phyloP scores from a whole-genome alignment of 37 sponge, comb jelly and placozoan species.

The Corticium candelabrum region DNA sequence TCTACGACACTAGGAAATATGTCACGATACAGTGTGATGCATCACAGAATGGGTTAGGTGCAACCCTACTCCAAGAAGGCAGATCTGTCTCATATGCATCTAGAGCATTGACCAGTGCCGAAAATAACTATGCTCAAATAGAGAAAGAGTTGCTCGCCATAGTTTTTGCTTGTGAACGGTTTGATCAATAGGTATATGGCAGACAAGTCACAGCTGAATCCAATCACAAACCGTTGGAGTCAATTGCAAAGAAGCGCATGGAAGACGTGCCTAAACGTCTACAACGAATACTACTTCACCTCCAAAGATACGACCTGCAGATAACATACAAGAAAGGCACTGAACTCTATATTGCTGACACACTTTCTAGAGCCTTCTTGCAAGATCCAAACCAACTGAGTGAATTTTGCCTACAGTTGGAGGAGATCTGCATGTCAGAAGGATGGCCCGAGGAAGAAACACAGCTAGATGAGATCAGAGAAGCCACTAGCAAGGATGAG shows the following conservation, averaged over 20 bases:
- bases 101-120: not conserved
- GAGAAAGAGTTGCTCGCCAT: slow-evolving; percentile 29
- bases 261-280: not conserved
- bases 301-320: not conserved
- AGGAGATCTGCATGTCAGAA: too few species aligned
- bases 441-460: too few species aligned
- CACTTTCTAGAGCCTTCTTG: not conserved
- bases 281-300: not conserved
- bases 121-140: slow-evolving; percentile 28
- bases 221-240: slow-evolving; percentile 36
- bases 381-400: not conserved
- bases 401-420: too few species aligned
- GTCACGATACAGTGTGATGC: slow-evolving; percentile 28
- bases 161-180: slow-evolving; percentile 24
- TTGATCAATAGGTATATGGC: slow-evolving; percentile 7
- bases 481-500: too few species aligned
- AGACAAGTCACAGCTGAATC: slow-evolving; percentile 1
- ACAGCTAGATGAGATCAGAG: too few species aligned
- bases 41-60: slow-evolving; percentile 17
- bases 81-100: slow-evolving; percentile 13
- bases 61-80: slow-evolving; percentile 28
- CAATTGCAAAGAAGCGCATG: not conserved
- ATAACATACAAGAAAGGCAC: not conserved
- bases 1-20: slow-evolving; percentile 13
- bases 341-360: not conserved